Evolutionary conservation across 2,888 invertebrate species (phyloP), one percentile per base, ranked within the genome.

Genomic region (Gari tellinella): DNA sequence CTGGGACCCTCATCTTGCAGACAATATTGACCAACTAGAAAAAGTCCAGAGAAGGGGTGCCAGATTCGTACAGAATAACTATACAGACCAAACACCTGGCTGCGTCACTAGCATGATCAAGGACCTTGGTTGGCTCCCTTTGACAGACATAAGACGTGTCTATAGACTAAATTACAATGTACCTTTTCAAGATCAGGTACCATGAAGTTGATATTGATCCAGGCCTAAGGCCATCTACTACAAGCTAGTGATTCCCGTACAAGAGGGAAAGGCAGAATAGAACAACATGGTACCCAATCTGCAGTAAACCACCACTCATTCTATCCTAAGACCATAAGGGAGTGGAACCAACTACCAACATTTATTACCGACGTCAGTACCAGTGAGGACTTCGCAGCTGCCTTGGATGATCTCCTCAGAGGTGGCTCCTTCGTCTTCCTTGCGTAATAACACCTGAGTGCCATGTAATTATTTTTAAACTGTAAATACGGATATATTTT

Each of bases 131-230:
- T 52, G 31, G 31, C 26, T 10, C n/a, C n/a, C n/a, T n/a, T n/a
- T n/a, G n/a, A n/a, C n/a, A n/a, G 40, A 57, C 7, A 57, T 1
- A 25, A 41, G 45, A 23, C 43, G 21, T 7, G 4, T 14, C 12
- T 43, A 43, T 26, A 41, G 57, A 57, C 57, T 57, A 15, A 10
- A 41, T 14, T 25, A n/a, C n/a, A n/a, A n/a, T n/a, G n/a, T n/a
- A 43, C 45, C 23, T 57, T 14, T 48, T 37, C 21, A 45, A 58
- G 31, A 58, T 46, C 25, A 43, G 23, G 17, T 14, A 57, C 41
- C 25, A 57, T 45, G 31, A 26, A 12, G 57, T 57, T 17, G 45
- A 57, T 31, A 45, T 57, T 19, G n/a, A 57, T 25, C 57, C 43
- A n/a, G 57, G 45, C n/a, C 10, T 21, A 25, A n/a, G 57, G 45